Conservation (phyloP, 2,888 invertebrate genomes). For the Rhagophthalmus giganteus region DNA sequence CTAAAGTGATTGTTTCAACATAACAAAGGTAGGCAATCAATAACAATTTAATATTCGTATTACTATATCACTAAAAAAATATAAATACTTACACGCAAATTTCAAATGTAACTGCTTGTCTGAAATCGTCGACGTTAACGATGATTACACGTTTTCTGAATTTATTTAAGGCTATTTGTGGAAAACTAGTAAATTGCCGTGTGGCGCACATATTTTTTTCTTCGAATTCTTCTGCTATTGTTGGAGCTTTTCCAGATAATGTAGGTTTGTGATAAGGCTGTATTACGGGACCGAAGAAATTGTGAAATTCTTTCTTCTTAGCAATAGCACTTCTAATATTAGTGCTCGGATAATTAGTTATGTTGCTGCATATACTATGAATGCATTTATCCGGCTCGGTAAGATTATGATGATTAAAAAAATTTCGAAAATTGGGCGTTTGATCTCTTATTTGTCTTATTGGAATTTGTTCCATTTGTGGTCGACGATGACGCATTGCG, state of each 20-base stretch:
- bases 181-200: constrained; percentile 12
- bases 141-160: constrained; percentile 10
- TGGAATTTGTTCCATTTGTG: too few relatives aligned
- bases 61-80: too few relatives aligned
- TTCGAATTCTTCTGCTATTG: constrained; percentile 1
- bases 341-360: constrained; percentile 14
- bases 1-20: too few relatives aligned
- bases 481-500: too few relatives aligned
- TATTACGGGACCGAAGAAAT: constrained; percentile 18
- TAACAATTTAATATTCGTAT: too few relatives aligned
- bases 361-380: constrained; percentile 16
- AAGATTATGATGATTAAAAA: constrained; percentile 1
- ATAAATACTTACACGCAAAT: constrained; percentile 21
- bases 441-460: not conserved
- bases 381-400: constrained; percentile 8
- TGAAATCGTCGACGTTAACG: constrained; percentile 22
- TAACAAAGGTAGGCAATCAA: too few relatives aligned
- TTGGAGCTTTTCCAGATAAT: constrained; percentile 9
- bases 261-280: constrained; percentile 16
- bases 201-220: constrained; percentile 24
- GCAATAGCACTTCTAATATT: constrained; percentile 4
- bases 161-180: constrained; percentile 16
- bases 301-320: constrained; percentile 17
- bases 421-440: constrained; percentile 1
- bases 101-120: constrained; percentile 22